These are phyloP conservation scores for Phasianus colchicus DNA, from an alignment of 2,113 vertebrate genomes.

Conservation along the genomic window DNA sequence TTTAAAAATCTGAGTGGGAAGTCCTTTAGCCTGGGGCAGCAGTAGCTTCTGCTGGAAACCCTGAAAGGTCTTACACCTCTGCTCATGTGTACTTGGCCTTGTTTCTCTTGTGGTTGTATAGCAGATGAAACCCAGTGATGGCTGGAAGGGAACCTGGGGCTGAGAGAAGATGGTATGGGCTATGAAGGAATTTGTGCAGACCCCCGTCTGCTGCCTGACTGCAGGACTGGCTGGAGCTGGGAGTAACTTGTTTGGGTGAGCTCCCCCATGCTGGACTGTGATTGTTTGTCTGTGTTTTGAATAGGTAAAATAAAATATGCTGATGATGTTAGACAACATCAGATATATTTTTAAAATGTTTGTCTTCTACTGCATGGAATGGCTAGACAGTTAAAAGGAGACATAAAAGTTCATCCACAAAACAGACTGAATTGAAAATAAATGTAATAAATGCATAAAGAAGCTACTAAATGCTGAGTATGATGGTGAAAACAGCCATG, in stretches of 20 bases:
- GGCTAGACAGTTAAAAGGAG: background rate
- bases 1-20: conserved; percentile 17
- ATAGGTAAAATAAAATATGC: background rate
- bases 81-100: background rate
- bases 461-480: background rate
- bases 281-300: background rate
- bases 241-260: background rate
- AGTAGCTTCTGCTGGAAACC: background rate
- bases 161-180: background rate
- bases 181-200: background rate
- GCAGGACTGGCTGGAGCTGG: background rate
- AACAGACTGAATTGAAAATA: background rate
- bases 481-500: background rate
- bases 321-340: background rate
- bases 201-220: background rate
- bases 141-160: background rate
- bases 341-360: background rate
- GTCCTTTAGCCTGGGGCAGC: background rate
- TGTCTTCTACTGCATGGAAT: background rate
- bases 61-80: background rate
- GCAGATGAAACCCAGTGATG: background rate
- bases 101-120: background rate
- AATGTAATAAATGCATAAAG: background rate
- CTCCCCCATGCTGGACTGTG: background rate
- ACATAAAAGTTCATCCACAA: background rate